Evolutionary conservation across 2,888 invertebrate genomes (phyloP).

Genomic region (Clusia tigrina): DNA sequence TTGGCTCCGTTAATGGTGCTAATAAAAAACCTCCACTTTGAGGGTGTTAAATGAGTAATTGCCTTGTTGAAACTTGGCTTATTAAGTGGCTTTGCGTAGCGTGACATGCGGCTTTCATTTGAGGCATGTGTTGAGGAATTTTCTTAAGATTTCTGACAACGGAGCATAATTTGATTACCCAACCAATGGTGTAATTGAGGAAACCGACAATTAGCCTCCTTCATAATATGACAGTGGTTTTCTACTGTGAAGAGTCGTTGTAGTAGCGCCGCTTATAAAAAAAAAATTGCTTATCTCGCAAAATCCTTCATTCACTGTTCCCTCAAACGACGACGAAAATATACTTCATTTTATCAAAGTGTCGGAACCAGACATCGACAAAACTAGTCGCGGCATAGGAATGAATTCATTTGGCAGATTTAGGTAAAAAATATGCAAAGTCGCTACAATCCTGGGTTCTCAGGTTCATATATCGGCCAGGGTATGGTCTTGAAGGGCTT

Average conservation of each 20-base stretch:
- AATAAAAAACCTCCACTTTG: constrained; percentile 14
- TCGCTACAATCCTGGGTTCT: too few species aligned
- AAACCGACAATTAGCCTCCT: too few species aligned
- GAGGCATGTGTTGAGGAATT: background rate
- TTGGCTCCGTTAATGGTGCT: background rate
- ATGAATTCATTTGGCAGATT: too few species aligned
- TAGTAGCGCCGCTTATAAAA: background rate
- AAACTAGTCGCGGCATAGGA: too few species aligned
- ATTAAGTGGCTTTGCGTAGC: constrained; percentile 36
- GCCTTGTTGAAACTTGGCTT: constrained; percentile 37
- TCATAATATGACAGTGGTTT: background rate
- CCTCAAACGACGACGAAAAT: too few species aligned
- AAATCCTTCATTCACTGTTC: too few species aligned
- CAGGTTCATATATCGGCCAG: too few species aligned
- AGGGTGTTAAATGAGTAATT: constrained; percentile 40
- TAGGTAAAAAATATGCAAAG: too few species aligned
- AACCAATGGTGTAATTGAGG: background rate
- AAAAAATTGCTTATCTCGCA: background rate
- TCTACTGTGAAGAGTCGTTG: background rate
- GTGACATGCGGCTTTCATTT: background rate
- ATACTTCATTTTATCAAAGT: too few species aligned
- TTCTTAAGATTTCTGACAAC: background rate
- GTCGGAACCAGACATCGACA: too few species aligned
- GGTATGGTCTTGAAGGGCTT: too few species aligned
- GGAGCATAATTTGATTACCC: background rate